Base-by-base conservation (phyloP, 2,113 vertebrate genomes). In the Ictalurus furcatus region DNA sequence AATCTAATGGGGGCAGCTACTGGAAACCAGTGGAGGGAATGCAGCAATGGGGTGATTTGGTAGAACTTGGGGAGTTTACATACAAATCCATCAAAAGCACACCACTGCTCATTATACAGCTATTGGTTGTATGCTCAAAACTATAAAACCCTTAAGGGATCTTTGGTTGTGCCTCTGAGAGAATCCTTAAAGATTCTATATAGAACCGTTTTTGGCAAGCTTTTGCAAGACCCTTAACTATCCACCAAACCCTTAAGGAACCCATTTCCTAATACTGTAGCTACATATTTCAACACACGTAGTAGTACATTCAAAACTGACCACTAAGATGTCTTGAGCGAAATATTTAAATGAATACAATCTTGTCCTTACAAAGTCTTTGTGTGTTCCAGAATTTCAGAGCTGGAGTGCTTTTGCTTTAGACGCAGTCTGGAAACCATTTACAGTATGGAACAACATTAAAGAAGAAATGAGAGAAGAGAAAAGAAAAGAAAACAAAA, bases 401-500 rank as follows among this genome's bases (percentile, higher is more conserved):
- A 89, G n/a, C 67, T 37, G 12, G 73, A 56, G 87, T 81, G 69
- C 82, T 6, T 74, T 44, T 56, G 44, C 69, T 78, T 83, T 59
- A 40, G 73, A 37, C 61, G 28, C 52, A 54, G 86, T 85, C 90
- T 91, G 90, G 90, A 88, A 90, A 30, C 52, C 82, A 88, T 89
- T 90, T 89, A 44, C 63, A 85, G 52, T 83, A 67, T 71, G 37
- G 88, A 89, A 91, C 83, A 82, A 79, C 34, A 91, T 91, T 88
- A 23, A 87, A 81, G 56, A 87, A 85, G 86, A 67, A 88, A 88
- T 34, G 12, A 61, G 74, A 84, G 71, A 87, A 28, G 69, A 84
- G 87, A 85, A 85, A 87, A 6, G 54, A n/a, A 34, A 67, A n/a
- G 11, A 84, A 84, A 84, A 84, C 21, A 63, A 48, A 48, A 79